Evolutionary conservation across 2,797 vertebrate genomes (phyloP), one percentile per base, ranked within the genome.

Genomic region (Sardinella longiceps): DNA sequence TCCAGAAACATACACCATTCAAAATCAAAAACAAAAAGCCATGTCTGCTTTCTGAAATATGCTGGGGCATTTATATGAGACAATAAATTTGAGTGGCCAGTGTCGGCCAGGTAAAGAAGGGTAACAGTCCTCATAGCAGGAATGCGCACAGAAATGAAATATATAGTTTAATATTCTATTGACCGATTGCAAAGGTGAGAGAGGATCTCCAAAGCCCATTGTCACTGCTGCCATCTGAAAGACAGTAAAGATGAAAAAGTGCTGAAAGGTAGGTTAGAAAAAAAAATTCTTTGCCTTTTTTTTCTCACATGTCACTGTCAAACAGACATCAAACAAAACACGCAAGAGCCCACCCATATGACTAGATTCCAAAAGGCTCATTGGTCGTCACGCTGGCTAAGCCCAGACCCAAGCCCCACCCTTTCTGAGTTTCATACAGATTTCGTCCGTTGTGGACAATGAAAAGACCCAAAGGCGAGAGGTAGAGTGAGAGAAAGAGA

Each of bases 211-310:
- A 99, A 99, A 99, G 97, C 98, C 98, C 98, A 99, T 99, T 97
- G 98, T 99, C 98, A 99, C 98, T 98, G 98, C 98, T 99, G 98
- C 98, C 98, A 99, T 99, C 98, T 99, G 98, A 99, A 99, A 99
- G 97, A 99, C 98, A 99, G 98, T 99, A 99, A 99, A 99, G 97
- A 98, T 97, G 98, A 96, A 99, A 98, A 98, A 97, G 97, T 97
- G 97, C 98, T 97, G 97, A 98, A 98, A 97, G 97, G 94, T 94
- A 95, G 93, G 95, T 96, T 96, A 96, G 92, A 88, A 84, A 83
- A 84, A 93, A 94, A 95, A 95, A 84, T 86, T 86, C 90, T 93
- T 92, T 92, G 93, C 92, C 92, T 93, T 92, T 86, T 89, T 84
- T 92, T 90, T 81, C 90, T 87, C 89, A 93, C 94, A 88, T 86